Base-by-base conservation (phyloP, 2,888 invertebrate species). In the Amphipoea lucens region DNA sequence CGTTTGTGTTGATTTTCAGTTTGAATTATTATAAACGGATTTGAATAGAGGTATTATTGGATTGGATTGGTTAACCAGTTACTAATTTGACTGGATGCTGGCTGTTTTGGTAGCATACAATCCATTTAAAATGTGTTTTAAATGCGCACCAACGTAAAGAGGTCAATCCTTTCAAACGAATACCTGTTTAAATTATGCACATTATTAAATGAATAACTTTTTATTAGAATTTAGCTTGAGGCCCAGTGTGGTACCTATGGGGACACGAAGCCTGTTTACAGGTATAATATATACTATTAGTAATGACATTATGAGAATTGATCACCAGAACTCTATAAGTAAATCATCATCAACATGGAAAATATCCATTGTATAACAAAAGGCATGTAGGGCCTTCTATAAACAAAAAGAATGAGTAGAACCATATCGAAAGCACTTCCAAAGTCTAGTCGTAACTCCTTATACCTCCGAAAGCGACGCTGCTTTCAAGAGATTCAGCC, bases 401-500 rank as follows among this genome's bases (percentile, higher is more conserved):
- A 45, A 75, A 20, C 12, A 29, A 71, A 57, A 76, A 65, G 0
- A 76, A 87, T 66, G 12, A 60, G 20, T 23, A 17, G 7, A 51
- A 57, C 36, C 65, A 20, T 67, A 29, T 70, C 40, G 29, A 76
- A 87, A 84, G 54, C 60, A 29, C 65, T 80, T 72, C 23, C 9
- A 42, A 83, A 80, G 65, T 74, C 73, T 42, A 68, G 51, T 57
- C 73, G 70, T 76, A 74, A 79, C 48, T 85, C 29, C 36, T 68
- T 76, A 85, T 74, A 72, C 63, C 57, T 62, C 66, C 36, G 12
- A 12, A 71, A 79, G 57, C 63, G 7, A 51, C 45, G 54, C 20
- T 71, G 42, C 60, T 79, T 72, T 71, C 40, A 57, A 79, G 29
- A 83, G 76, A 83, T 74, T 83, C 63, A 68, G 54, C 63, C 67